These are phyloP conservation scores for Liparis tanakae DNA, from an alignment of 2,797 vertebrate species.

Conservation along the genomic window DNA sequence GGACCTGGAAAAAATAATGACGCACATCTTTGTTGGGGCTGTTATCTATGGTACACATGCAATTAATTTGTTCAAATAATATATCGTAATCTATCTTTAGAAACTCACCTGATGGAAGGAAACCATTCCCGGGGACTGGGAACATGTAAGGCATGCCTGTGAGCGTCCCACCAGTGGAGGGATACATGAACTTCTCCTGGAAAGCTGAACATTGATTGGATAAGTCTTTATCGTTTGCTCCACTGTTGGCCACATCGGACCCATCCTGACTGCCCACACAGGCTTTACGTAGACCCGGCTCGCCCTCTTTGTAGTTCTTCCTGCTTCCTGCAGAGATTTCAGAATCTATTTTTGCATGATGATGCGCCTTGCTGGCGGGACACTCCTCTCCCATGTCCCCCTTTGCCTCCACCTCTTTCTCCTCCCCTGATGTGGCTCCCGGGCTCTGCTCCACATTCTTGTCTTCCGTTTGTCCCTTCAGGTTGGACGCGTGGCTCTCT, in stretches of 20 bases:
- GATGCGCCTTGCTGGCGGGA: slow-evolving; percentile 75
- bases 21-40: neutral
- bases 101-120: slow-evolving; percentile 81
- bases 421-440: slow-evolving; percentile 80
- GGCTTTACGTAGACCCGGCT: slow-evolving; percentile 79
- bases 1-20: slow-evolving; percentile 74
- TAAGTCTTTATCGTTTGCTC: slow-evolving; percentile 83
- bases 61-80: neutral
- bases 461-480: slow-evolving; percentile 85
- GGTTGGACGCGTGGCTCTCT: slow-evolving; percentile 73
- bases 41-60: neutral
- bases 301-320: slow-evolving; percentile 84
- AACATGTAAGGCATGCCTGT: slow-evolving; percentile 87
- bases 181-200: slow-evolving; percentile 88
- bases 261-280: slow-evolving; percentile 75
- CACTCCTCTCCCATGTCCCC: slow-evolving; percentile 84
- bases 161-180: slow-evolving; percentile 76
- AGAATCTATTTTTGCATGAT: slow-evolving; percentile 81
- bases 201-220: slow-evolving; percentile 81
- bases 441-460: slow-evolving; percentile 82
- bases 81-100: neutral
- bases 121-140: slow-evolving; percentile 81
- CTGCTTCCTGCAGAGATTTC: slow-evolving; percentile 73
- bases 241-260: slow-evolving; percentile 75
- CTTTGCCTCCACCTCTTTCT: slow-evolving; percentile 86